Evolutionary conservation across 2,888 invertebrate genomes (phyloP), one percentile per base, ranked within the genome.

Genomic region (Quadriops clusia): DNA sequence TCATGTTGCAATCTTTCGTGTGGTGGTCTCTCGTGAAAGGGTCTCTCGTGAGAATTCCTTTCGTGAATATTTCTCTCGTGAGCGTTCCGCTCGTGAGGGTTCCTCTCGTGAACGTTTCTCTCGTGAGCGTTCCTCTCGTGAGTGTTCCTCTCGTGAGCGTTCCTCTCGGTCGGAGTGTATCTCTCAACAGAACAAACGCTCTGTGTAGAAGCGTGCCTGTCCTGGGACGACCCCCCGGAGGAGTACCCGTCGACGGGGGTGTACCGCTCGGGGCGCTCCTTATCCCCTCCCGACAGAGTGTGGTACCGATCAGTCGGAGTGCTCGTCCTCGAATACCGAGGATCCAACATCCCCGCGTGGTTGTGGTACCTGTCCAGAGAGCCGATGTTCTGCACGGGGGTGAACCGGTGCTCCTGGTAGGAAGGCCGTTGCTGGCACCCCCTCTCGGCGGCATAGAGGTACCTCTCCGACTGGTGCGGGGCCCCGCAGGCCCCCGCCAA

Each of bases 101-200:
- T 57, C 51, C n/a, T n/a, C n/a, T n/a, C n/a, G n/a, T n/a, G n/a
- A n/a, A n/a, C n/a, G n/a, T n/a, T n/a, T n/a, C n/a, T n/a, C n/a
- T n/a, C n/a, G 13, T 63, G 65, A 3, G 37, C 36, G 21, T 36
- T 57, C 51, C 37, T 60, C 50, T 10, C 60, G 55, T 28, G 62
- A 61, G 6, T 60, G 42, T 43, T 31, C 41, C 47, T 40, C 45
- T 39, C 45, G 28, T 52, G 50, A n/a, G n/a, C n/a, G n/a, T n/a
- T n/a, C 25, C 53, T 38, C 28, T 53, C 56, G 17, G 49, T 51
- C 18, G 54, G 52, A 20, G 54, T 53, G 30, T 54, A 54, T 30
- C 54, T 43, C 18, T 55, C 55, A 31, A 49, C 42, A 17, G 50
- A 44, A 28, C 46, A 47, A 17, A 49, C 43, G 34, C 42, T 50